A percentile compares a stretch with the other conserved stretches of the same genome.
phyloP scores from a whole-genome alignment of 2,888 invertebrate species.

The Liposcelis brunnea region DNA sequence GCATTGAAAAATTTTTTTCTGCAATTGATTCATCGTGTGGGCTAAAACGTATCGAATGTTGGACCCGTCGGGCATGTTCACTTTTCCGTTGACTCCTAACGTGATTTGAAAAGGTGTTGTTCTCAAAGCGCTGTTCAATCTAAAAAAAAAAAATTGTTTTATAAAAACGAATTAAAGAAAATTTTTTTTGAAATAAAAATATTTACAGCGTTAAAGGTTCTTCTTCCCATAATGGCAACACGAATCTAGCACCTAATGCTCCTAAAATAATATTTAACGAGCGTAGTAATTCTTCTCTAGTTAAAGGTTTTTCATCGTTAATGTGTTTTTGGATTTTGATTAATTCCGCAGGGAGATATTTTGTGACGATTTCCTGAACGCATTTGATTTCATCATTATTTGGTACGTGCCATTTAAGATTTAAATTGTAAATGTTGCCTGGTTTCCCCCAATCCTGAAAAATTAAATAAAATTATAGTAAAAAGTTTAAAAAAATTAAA shows the following conservation, averaged over 20 bases:
- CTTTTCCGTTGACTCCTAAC: constrained; percentile 27
- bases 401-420: constrained; percentile 65
- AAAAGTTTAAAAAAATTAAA: constrained; percentile 1
- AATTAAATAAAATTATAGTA: neutral
- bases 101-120: constrained; percentile 29
- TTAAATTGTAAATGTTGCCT: constrained; percentile 42
- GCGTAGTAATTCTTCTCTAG: constrained; percentile 47
- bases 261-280: constrained; percentile 49
- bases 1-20: constrained; percentile 42
- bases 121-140: constrained; percentile 38
- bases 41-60: constrained; percentile 49
- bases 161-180: no score
- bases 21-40: constrained; percentile 40
- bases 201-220: constrained; percentile 34
- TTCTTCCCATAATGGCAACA: constrained; percentile 55
- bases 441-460: constrained; percentile 63
- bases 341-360: constrained; percentile 48
- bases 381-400: constrained; percentile 45
- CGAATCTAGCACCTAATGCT: constrained; percentile 43
- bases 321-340: constrained; percentile 36
- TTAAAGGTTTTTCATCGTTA: constrained; percentile 31
- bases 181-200: constrained; percentile 13
- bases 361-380: constrained; percentile 43
- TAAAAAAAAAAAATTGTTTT: constrained; percentile 24
- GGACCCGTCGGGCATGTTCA: constrained; percentile 44